phyloP scores from a whole-genome alignment of 2,797 vertebrate species.

The Paramormyrops hopkinsi region DNA sequence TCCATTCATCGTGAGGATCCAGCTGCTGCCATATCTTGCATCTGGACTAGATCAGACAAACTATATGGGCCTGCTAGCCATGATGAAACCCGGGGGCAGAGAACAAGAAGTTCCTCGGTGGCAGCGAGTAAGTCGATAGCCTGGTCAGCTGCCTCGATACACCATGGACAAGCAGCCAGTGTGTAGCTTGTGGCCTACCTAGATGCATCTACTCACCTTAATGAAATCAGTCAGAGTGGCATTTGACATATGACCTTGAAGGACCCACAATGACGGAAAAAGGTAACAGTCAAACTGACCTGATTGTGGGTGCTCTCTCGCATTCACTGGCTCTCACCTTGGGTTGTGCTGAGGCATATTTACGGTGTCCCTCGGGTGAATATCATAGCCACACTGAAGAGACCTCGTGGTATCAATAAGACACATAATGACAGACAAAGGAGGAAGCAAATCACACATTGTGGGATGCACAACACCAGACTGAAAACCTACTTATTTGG shows the following conservation, averaged over 20 bases:
- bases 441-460: neutral
- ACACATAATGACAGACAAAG: neutral
- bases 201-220: slow-evolving; percentile 55
- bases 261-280: slow-evolving; percentile 49
- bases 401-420: neutral
- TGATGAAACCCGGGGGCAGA: slow-evolving; percentile 50
- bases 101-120: slow-evolving; percentile 58
- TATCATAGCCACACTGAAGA: neutral
- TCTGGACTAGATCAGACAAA: slow-evolving; percentile 23
- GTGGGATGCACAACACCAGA: neutral
- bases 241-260: slow-evolving; percentile 67
- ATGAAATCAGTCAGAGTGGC: slow-evolving; percentile 67
- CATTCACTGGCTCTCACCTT: neutral
- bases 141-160: slow-evolving; percentile 66
- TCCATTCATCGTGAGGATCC: slow-evolving; percentile 56
- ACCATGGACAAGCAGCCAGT: slow-evolving; percentile 59
- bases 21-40: slow-evolving; percentile 45
- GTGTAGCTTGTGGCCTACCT: slow-evolving; percentile 54
- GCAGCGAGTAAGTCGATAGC: slow-evolving; percentile 54
- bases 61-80: slow-evolving; percentile 67
- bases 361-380: neutral
- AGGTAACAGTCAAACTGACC: slow-evolving; percentile 29
- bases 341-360: neutral
- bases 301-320: slow-evolving; percentile 9
- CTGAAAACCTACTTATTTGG: neutral